phyloP scores from a whole-genome alignment of 1,140 invertebrate genomes.

The Caenorhabditis inopinata region DNA sequence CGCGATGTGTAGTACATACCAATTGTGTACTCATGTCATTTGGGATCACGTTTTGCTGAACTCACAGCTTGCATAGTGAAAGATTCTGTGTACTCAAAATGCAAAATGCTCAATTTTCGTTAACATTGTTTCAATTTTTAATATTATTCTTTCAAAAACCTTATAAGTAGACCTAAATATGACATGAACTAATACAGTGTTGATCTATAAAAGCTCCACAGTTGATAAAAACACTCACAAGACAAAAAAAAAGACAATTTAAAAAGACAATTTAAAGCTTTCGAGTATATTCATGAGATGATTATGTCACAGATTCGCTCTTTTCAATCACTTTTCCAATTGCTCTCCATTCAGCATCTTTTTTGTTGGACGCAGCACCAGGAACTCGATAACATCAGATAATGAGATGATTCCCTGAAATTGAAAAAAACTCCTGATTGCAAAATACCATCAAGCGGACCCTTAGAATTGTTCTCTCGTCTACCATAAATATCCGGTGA shows the following conservation, averaged over 20 bases:
- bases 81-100: background rate
- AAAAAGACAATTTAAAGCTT: slow-evolving; percentile 15
- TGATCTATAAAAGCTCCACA: too few species aligned
- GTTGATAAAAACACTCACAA: too few species aligned
- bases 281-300: background rate
- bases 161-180: too few species aligned
- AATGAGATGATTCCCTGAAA: slow-evolving; percentile 30
- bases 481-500: background rate
- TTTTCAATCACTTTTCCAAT: background rate
- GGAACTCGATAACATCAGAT: slow-evolving; percentile 16
- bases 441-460: background rate
- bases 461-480: background rate
- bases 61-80: slow-evolving; percentile 4
- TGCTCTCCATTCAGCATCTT: too few species aligned
- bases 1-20: slow-evolving; percentile 21
- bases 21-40: slow-evolving; percentile 29
- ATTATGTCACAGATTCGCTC: background rate
- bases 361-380: slow-evolving; percentile 14
- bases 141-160: too few species aligned
- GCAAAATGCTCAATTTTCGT: background rate
- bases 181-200: too few species aligned
- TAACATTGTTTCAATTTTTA: too few species aligned
- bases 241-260: background rate
- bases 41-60: slow-evolving; percentile 19
- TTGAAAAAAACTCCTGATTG: background rate